Evolutionary conservation across 1,140 invertebrate genomes (phyloP), one percentile per base, ranked within the genome.

Genomic region (Eriocheir sinensis): DNA sequence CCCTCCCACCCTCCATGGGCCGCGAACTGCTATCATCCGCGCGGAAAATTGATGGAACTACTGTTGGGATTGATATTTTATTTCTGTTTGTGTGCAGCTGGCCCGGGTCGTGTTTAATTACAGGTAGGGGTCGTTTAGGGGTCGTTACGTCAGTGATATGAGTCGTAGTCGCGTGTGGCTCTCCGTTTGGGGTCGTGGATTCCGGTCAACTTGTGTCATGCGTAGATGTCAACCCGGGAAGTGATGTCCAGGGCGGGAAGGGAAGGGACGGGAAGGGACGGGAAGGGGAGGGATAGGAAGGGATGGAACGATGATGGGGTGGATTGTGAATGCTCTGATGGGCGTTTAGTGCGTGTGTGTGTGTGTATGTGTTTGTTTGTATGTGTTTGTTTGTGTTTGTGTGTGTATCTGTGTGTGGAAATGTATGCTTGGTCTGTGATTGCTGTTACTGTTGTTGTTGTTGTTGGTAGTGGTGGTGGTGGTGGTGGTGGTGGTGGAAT

Each of bases 141-240:
- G 21, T 72, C 60, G 60, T 72, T n/a, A 72, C 60, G 60, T 72
- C 60, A 72, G 60, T n/a, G 60, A 72, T 72, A 72, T 72, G 60
- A 72, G 60, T 72, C 60, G 60, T 72, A n/a, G 60, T 72, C 60
- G 60, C 27, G 60, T 72, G 60, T 72, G 60, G 60, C 60, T 21
- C 60, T 21, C 21, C 21, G 17, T n/a, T 27, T n/a, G 3, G 6
- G 60, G 60, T 72, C 60, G 60, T 72, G 60, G 21, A 72, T 72
- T 72, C n/a, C 21, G 60, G 60, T 72, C 60, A 72, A 72, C 60
- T 72, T 72, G 60, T 72, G 60, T 72, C 60, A 72, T 72, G 60
- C 27, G 60, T n/a, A n/a, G 60, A n/a, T 72, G 60, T 72, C 60
- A 72, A n/a, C 21, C 27, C 21, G 21, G 12, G 6, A n/a, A 72